Percentiles rank a stretch among this genome's conserved stretches.
Evolutionary conservation across 2,888 invertebrate genomes (phyloP).

Genomic region (Drosophila sordidula): DNA sequence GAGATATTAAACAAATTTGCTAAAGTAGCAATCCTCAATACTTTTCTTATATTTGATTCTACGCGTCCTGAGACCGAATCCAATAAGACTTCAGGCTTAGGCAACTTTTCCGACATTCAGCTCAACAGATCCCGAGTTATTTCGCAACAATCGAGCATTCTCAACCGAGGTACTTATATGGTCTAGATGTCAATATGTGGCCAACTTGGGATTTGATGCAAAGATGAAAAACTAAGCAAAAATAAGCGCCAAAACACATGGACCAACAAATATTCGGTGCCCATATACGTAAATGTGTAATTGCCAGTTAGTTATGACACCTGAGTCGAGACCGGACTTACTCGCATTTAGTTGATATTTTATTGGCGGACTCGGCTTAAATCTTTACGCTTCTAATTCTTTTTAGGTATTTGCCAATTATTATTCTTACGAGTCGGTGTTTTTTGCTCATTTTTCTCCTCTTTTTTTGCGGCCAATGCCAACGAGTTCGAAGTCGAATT

Average conservation of each 20-base stretch:
- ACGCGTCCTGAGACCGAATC: too few relatives aligned
- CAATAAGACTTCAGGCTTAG: too few relatives aligned
- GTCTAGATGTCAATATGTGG: constrained; percentile 42
- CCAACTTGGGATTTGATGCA: constrained; percentile 15
- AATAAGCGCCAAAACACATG: constrained; percentile 8
- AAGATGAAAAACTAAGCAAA: not conserved
- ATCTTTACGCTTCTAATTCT: constrained; percentile 29
- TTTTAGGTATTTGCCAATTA: constrained; percentile 36
- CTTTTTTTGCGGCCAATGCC: constrained; percentile 79
- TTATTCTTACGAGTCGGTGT: constrained; percentile 1
- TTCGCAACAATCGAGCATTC: constrained; percentile 6
- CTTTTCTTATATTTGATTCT: too few relatives aligned
- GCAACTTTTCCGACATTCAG: not conserved
- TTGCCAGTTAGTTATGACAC: constrained; percentile 72
- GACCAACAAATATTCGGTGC: constrained; percentile 22
- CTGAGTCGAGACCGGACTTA: constrained; percentile 33
- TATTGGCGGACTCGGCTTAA: constrained; percentile 16
- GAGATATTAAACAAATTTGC: too few relatives aligned
- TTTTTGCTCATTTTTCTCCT: constrained; percentile 24
- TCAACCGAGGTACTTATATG: constrained; percentile 34
- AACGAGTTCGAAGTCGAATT: constrained; percentile 47
- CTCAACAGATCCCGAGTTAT: constrained; percentile 26
- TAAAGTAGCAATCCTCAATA: too few relatives aligned
- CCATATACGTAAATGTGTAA: constrained; percentile 46
- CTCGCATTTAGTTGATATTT: constrained; percentile 23